Percentiles rank a stretch among this genome's conserved stretches.
Evolutionary conservation across 2,113 vertebrate species (phyloP).

Genomic region (Eupsittula cactorum): DNA sequence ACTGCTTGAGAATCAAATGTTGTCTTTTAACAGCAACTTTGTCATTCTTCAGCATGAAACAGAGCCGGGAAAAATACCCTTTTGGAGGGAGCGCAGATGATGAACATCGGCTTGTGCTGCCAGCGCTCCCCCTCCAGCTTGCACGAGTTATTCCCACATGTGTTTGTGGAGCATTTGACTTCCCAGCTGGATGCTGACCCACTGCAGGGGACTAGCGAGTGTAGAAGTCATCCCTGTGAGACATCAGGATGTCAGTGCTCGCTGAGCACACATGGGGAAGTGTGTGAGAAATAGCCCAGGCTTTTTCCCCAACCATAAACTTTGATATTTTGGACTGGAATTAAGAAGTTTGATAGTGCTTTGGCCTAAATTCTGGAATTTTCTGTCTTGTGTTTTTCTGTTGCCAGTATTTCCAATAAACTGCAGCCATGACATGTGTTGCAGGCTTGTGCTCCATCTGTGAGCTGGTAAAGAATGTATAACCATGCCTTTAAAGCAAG

Average conservation of each 20-base stretch:
- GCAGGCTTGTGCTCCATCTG: background rate
- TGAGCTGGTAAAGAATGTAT: background rate
- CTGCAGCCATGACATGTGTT: background rate
- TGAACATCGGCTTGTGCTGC: background rate
- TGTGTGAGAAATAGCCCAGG: background rate
- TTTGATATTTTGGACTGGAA: background rate
- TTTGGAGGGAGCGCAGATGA: rapidly evolving
- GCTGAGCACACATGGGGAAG: rapidly evolving
- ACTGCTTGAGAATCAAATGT: background rate
- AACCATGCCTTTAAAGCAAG: background rate
- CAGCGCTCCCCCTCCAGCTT: background rate
- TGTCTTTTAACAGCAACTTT: background rate
- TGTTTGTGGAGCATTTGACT: rapidly evolving
- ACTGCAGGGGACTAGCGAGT: rapidly evolving
- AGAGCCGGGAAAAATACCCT: background rate
- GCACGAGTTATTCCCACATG: background rate
- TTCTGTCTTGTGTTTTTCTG: background rate
- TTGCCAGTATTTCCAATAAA: background rate
- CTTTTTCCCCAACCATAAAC: background rate
- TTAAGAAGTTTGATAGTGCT: background rate
- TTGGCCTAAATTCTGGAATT: background rate
- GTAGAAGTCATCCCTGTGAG: background rate
- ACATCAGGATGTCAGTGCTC: background rate
- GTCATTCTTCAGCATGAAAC: background rate
- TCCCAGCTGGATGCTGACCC: background rate